These are phyloP conservation scores for Porites lobata DNA, from an alignment of 92 coral and sea anemone genomes.

Conservation along the genomic window DNA sequence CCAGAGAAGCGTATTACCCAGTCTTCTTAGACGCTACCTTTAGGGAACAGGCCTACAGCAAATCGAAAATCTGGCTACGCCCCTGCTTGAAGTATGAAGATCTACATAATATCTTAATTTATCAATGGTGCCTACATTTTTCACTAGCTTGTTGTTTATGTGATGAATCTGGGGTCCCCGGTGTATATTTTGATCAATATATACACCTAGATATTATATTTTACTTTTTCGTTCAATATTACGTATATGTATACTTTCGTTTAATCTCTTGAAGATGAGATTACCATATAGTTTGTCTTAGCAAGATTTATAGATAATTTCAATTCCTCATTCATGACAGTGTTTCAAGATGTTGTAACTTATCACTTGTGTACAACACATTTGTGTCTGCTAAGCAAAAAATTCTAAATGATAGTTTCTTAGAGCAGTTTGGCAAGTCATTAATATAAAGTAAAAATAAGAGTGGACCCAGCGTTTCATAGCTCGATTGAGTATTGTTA, in stretches of 20 bases:
- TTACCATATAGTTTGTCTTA: conserved; percentile 59
- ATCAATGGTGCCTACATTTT: too few relatives aligned
- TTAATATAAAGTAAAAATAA: conserved; percentile 36
- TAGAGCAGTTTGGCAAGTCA: conserved; percentile 35
- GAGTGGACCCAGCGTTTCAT: too few relatives aligned
- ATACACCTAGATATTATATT: too few relatives aligned
- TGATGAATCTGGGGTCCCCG: conserved; percentile 50
- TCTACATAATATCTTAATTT: not conserved
- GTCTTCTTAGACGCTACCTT: too few relatives aligned
- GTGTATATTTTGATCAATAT: not conserved
- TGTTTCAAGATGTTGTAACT: conserved; percentile 6
- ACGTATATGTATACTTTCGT: not conserved
- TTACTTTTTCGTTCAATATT: too few relatives aligned
- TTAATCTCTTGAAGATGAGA: conserved; percentile 41
- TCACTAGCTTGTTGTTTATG: conserved; percentile 12
- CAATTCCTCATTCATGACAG: conserved; percentile 40
- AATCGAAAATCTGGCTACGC: too few relatives aligned
- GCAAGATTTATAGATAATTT: conserved; percentile 39
- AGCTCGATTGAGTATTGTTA: conserved; percentile 9
- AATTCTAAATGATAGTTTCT: conserved; percentile 30
- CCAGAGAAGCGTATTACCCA: too few relatives aligned
- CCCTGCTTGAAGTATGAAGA: conserved; percentile 11
- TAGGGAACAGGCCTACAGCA: too few relatives aligned
- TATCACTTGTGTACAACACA: conserved; percentile 38
- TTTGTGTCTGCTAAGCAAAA: conserved; percentile 68